Percentiles rank a stretch among this genome's conserved stretches.
Conservation (phyloP, 2,888 invertebrate genomes). For the Lasioglossum leucozonium region DNA sequence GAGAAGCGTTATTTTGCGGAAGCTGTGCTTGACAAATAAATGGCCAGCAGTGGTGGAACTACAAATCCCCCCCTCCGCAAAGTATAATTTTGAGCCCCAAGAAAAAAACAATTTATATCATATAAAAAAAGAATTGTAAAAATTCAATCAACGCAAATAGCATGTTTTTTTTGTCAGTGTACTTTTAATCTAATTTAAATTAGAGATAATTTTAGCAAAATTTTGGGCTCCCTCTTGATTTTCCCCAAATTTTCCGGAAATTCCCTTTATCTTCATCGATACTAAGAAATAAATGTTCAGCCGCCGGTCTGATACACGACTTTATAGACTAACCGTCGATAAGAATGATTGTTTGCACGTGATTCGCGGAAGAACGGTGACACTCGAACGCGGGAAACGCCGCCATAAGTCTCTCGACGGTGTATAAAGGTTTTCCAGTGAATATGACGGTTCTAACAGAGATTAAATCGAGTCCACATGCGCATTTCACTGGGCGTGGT, state of each 20-base stretch:
- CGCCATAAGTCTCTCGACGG: conserved; percentile 3
- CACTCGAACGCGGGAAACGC: conserved; percentile 30
- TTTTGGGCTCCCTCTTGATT: too few species aligned
- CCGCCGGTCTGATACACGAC: too few species aligned
- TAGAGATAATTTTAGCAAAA: too few species aligned
- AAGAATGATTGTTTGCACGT: background rate
- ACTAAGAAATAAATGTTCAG: background rate
- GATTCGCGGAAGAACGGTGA: conserved; percentile 8
- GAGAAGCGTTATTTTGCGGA: background rate
- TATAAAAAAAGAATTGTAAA: too few species aligned
- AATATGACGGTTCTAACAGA: conserved; percentile 51
- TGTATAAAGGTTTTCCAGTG: conserved; percentile 32
- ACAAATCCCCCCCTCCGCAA: too few species aligned
- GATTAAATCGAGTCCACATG: conserved; percentile 61
- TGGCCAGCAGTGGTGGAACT: too few species aligned
- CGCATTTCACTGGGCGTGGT: conserved; percentile 67
- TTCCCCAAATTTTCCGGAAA: background rate
- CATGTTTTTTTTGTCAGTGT: too few species aligned
- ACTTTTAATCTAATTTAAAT: too few species aligned
- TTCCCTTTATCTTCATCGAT: background rate
- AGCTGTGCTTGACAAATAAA: background rate
- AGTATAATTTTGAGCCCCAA: too few species aligned
- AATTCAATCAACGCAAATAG: too few species aligned
- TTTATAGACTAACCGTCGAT: background rate
- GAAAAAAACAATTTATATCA: too few species aligned